Evolutionary conservation across 2,113 vertebrate species (phyloP).

Genomic region (Phaethornis superciliosus): DNA sequence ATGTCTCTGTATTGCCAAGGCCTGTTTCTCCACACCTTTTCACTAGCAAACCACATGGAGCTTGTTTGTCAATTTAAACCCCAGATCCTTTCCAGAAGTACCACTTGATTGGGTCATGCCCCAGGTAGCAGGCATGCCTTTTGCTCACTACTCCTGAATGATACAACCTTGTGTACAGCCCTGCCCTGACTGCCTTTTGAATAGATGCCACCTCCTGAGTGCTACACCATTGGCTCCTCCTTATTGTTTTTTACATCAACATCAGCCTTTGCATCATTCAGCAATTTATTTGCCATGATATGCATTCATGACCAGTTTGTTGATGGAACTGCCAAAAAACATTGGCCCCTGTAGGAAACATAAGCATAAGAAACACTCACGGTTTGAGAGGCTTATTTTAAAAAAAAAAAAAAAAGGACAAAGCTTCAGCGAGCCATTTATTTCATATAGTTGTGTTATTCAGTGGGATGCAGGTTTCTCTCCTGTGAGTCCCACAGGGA

Average conservation of each 20-base stretch:
- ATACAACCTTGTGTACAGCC: neutral
- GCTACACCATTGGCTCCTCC: neutral
- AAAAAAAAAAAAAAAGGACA: neutral
- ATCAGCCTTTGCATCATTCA: neutral
- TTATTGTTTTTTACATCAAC: neutral
- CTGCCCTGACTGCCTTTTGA: neutral
- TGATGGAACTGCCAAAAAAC: neutral
- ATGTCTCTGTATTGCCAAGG: rapidly evolving
- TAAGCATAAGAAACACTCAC: neutral
- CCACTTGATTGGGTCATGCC: neutral
- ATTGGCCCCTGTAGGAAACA: neutral
- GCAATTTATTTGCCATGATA: neutral
- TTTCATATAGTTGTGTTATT: neutral
- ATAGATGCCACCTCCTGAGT: neutral
- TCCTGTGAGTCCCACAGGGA: neutral
- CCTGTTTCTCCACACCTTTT: neutral
- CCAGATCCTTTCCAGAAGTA: neutral
- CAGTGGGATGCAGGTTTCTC: neutral
- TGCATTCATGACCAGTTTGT: neutral
- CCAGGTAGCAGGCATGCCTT: neutral
- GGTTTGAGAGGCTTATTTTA: neutral
- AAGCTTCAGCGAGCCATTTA: neutral
- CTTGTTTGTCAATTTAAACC: neutral
- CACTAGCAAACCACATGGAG: neutral
- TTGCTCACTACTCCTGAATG: neutral